Evolutionary conservation across 1,140 invertebrate species (phyloP).

Genomic region (Penaeus japonicus): DNA sequence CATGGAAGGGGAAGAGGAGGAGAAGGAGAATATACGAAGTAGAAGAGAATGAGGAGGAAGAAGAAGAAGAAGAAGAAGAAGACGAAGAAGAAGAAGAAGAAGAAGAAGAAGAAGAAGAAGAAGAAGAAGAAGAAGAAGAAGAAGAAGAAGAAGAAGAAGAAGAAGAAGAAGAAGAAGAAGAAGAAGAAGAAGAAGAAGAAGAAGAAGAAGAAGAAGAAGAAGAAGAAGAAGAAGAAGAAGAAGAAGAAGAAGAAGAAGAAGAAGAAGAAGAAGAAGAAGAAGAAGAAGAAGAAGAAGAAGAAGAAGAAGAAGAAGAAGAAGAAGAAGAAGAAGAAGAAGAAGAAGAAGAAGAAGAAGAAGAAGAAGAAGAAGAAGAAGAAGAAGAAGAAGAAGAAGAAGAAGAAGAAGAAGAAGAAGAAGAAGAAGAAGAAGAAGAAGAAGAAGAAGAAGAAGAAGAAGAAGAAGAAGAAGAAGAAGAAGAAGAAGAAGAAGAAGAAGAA

Average conservation of each 20-base stretch:
- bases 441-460: not conserved
- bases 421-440: not conserved
- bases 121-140: too few relatives aligned
- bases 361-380: not conserved
- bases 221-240: not conserved
- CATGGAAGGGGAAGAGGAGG: not conserved
- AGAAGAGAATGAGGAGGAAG: not conserved
- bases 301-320: not conserved
- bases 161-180: not conserved
- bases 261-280: not conserved
- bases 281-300: not conserved
- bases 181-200: not conserved
- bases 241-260: not conserved
- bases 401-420: not conserved
- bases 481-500: too few relatives aligned
- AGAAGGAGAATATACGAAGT: not conserved
- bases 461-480: not conserved
- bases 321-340: not conserved
- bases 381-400: not conserved
- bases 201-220: too few relatives aligned
- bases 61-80: not conserved
- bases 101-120: not conserved
- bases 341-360: not conserved
- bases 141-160: not conserved
- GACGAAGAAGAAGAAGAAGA: not conserved